These are phyloP conservation scores for Drosophila navojoa DNA, from an alignment of 1,140 invertebrate species.

Conservation along the genomic window DNA sequence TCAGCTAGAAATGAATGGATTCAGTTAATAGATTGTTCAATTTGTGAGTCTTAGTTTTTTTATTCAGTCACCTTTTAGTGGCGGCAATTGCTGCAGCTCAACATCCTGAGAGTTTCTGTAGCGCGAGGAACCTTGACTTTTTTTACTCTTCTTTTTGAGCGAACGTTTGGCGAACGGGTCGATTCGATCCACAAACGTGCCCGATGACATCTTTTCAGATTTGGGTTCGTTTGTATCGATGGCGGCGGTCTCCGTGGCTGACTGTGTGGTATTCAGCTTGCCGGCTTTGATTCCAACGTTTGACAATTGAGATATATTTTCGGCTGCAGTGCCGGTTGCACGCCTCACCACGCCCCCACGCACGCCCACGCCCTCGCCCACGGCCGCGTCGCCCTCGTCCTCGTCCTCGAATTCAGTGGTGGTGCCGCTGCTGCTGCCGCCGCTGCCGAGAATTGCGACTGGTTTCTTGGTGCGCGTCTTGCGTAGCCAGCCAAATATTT, in stretches of 20 bases:
- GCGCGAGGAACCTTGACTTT: slow-evolving; percentile 95
- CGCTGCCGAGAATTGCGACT: slow-evolving; percentile 71
- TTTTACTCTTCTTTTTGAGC: slow-evolving; percentile 96
- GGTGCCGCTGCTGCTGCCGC: no score
- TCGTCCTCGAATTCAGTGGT: slow-evolving; percentile 65
- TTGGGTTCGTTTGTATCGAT: slow-evolving; percentile 81
- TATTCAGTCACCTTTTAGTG: slow-evolving; percentile 90
- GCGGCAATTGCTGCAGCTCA: slow-evolving; percentile 93
- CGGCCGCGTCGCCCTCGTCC: slow-evolving; percentile 57
- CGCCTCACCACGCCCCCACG: slow-evolving; percentile 57
- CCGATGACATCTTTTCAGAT: slow-evolving; percentile 89
- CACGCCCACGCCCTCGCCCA: slow-evolving; percentile 47
- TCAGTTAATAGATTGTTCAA: background rate
- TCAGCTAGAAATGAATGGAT: slow-evolving; percentile 53
- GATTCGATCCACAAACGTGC: slow-evolving; percentile 96
- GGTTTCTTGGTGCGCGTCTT: slow-evolving; percentile 75
- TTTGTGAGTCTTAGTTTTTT: background rate
- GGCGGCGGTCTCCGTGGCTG: slow-evolving; percentile 78
- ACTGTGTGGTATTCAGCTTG: slow-evolving; percentile 81
- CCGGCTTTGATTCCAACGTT: slow-evolving; percentile 73
- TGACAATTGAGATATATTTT: slow-evolving; percentile 68
- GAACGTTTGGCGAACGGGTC: slow-evolving; percentile 96
- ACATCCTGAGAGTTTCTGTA: slow-evolving; percentile 95
- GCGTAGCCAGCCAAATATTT: slow-evolving; percentile 79
- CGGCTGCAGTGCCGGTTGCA: slow-evolving; percentile 50